Evolutionary conservation across 2,888 invertebrate species (phyloP).

Genomic region (Tolmerus cingulatus): DNA sequence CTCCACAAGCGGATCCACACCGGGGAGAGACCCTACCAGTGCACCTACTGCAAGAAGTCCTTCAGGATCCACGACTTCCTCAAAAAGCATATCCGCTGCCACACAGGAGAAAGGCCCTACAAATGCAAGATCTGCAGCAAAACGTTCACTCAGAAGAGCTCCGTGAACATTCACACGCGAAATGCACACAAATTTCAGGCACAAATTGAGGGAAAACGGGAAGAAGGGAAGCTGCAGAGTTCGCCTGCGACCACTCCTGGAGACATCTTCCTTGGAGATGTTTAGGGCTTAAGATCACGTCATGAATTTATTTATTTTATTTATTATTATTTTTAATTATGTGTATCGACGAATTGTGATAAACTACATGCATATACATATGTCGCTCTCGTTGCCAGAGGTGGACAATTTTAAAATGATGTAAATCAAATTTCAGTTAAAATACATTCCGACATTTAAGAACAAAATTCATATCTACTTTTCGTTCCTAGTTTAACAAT

Average conservation of each 20-base stretch:
- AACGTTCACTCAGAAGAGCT: slow-evolving; percentile 7
- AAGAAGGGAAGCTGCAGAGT: not conserved
- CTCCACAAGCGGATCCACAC: not conserved
- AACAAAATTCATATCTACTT: not conserved
- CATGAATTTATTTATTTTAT: not conserved
- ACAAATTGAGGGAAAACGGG: not conserved
- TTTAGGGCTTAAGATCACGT: not conserved
- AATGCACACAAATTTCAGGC: not conserved
- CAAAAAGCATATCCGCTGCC: slow-evolving; percentile 11
- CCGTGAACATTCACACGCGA: not conserved
- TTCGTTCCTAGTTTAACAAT: no score
- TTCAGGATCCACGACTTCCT: slow-evolving; percentile 21
- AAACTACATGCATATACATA: not conserved
- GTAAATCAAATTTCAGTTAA: not conserved
- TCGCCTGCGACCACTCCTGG: not conserved
- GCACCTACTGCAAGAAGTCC: not conserved
- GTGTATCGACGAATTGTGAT: not conserved
- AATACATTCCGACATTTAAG: not conserved
- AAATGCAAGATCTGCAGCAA: not conserved
- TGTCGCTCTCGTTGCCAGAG: not conserved
- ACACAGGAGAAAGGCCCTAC: slow-evolving; percentile 29
- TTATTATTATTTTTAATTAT: not conserved
- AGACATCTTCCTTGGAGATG: not conserved
- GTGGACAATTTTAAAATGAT: not conserved
- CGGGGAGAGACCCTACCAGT: slow-evolving; percentile 11